Base-by-base conservation (phyloP, 2,888 invertebrate species). In the Sesamia inferens region DNA sequence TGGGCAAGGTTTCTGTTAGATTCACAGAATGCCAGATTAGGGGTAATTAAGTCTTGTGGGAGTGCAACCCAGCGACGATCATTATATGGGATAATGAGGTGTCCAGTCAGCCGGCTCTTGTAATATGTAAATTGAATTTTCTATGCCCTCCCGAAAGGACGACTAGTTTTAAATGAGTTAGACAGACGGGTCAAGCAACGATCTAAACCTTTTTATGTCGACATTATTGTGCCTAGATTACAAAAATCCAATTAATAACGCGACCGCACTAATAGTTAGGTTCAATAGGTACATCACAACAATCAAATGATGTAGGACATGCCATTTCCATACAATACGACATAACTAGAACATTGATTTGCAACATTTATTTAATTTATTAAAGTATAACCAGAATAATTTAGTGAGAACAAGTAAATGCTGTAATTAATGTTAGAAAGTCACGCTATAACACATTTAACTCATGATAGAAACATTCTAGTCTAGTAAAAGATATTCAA, bases 41-140 rank as follows among this genome's bases (percentile, higher is more conserved):
- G 92, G 93, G 94, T 94, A 94, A 95, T 95, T 94, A 94, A 94
- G 93, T 93, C 93, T 93, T 92, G 92, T 89, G 93, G 93, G 92
- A 93, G 92, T 93, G 93, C 93, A 92, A 88, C 91, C 92, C 91
- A 84, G 89, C 86, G 90, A 88, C 90, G 89, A 89, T 92, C 92
- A 93, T 95, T 94, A 95, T 93, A 93, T 92, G 94, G 94, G 94
- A 94, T 94, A 95, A 95, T 94, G 94, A 94, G 94, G 93, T 93
- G 95, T 93, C 94, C 94, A 94, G 93, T 93, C 94, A 92, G 93
- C 88, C 89, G 83, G 81, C 92, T 91, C 92, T 90, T 93, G 92
- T 93, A 92, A 92, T 94, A 95, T 94, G 94, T 92, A 94, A 95
- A 95, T 94, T 94, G 92, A 95, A 95, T 93, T 94, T 92, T 92